Evolutionary conservation across 1,140 invertebrate genomes (phyloP), one percentile per base, ranked within the genome.

Genomic region (Nymphalis io): DNA sequence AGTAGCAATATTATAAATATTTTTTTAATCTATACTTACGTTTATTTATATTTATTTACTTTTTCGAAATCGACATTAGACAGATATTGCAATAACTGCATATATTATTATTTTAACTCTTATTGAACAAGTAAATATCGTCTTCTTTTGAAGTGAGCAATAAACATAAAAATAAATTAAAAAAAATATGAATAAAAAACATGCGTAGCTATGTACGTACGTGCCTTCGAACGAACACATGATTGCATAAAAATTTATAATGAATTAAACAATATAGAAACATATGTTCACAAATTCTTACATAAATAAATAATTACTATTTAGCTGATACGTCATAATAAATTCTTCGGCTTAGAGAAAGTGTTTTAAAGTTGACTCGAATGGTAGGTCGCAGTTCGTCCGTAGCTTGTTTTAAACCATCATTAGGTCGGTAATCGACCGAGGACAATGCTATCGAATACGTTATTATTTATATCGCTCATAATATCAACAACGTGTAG

Each of bases 301-400:
- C 42, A n/a, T 46, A 46, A 46, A 1, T 42, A 8, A 42, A n/a
- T 46, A 46, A 46, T n/a, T n/a, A n/a, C 27, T 6, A 33, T 33
- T 33, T 33, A 33, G 27, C 27, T 33, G 10, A 33, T 33, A 33
- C 10, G 27, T 33, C 5, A 33, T 33, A 33, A 33, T 33, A 33
- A 33, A 33, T 33, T 33, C 27, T 8, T 8, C 27, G 27, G 27
- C 27, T 33, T 33, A 33, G 27, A 33, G 67, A 69, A 69, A 69
- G 67, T 69, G 67, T 69, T 62, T 68, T 39, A 46, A 57, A 57
- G 60, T 58, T 57, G 60, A 57, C 67, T 16, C 39, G 51, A 33
- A 23, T 23, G 38, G 20, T 15, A 62, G 60, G 67, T 69, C 20
- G 67, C 18, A 55, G 58, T 51, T 68, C 59, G 39, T 6, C n/a